A percentile compares a stretch with the other conserved stretches of the same genome.
Evolutionary conservation across 2,113 vertebrate species (phyloP).

Genomic region (Lynx canadensis): DNA sequence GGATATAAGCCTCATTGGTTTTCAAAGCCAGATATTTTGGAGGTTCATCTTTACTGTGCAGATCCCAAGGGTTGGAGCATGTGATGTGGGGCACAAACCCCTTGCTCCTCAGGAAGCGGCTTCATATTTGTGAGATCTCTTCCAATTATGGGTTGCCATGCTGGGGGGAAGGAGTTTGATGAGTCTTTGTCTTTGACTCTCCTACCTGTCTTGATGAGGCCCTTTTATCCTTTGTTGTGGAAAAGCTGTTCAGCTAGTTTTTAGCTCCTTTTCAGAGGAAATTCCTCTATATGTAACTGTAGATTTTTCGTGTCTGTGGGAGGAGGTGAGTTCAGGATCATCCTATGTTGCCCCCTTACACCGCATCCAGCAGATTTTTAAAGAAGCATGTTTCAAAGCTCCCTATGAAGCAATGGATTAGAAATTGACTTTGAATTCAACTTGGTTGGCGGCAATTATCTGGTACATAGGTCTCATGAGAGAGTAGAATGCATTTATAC

Average conservation of each 20-base stretch:
- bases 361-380: conserved; percentile 27
- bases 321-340: neutral
- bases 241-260: neutral
- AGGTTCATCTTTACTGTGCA: neutral
- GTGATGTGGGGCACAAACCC: neutral
- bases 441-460: conserved; percentile 59
- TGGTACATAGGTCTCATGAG: conserved; percentile 39
- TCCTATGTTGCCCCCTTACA: neutral
- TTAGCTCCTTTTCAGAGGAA: neutral
- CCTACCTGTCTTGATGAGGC: neutral
- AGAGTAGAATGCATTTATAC: neutral
- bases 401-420: conserved; percentile 50
- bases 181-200: neutral
- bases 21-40: neutral
- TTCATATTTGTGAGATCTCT: neutral
- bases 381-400: conserved; percentile 62
- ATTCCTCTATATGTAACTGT: neutral
- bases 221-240: neutral
- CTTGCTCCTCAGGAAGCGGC: neutral
- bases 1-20: neutral
- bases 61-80: neutral
- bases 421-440: conserved; percentile 66
- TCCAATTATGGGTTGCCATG: neutral
- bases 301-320: neutral
- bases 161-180: neutral